Conservation (phyloP, 2,113 vertebrate species). For the Chamaetylas fuelleborni region DNA sequence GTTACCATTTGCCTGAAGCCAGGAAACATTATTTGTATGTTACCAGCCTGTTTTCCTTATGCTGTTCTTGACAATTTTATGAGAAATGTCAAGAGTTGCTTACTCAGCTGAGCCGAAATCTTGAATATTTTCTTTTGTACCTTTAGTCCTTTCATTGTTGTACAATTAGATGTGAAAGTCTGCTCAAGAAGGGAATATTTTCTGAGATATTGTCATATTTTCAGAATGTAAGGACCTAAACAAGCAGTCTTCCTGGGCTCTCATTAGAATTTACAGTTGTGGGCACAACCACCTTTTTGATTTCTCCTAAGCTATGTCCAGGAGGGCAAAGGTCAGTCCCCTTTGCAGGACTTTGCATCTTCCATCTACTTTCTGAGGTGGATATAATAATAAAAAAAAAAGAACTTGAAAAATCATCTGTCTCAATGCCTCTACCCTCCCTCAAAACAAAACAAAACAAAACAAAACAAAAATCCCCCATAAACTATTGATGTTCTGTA, state of each 20-base stretch:
- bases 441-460: neutral
- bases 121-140: neutral
- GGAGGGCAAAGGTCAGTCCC: neutral
- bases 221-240: neutral
- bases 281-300: neutral
- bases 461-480: too few relatives aligned
- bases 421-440: neutral
- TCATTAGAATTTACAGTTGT: neutral
- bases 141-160: neutral
- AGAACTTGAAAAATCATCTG: neutral
- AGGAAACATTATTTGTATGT: neutral
- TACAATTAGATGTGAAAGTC: neutral
- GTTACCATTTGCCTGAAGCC: neutral
- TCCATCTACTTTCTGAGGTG: neutral
- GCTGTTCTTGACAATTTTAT: neutral
- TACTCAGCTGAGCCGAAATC: neutral
- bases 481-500: neutral
- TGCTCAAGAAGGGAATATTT: neutral
- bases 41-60: neutral
- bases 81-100: neutral
- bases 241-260: neutral
- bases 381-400: neutral
- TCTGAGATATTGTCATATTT: neutral
- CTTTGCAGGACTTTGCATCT: neutral
- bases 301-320: neutral